Conservation (phyloP, 1,140 invertebrate genomes). For the Oreohelix idahoensis region DNA sequence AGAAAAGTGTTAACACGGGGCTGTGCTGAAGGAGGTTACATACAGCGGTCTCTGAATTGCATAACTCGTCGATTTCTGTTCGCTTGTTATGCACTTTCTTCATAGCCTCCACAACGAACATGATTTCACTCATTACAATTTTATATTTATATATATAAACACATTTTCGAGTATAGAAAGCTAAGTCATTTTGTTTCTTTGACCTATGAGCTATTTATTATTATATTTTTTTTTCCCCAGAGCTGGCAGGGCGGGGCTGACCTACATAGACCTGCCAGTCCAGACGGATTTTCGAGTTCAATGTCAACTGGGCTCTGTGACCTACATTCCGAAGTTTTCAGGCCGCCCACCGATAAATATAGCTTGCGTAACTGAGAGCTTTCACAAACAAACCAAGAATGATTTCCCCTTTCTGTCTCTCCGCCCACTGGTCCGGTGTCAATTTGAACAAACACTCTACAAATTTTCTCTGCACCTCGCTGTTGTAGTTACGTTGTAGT, state of each 20-base stretch:
- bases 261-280: constrained; percentile 25
- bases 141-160: too few species aligned
- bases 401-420: background rate
- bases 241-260: constrained; percentile 16
- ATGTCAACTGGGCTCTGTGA: constrained; percentile 22
- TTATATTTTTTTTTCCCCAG: background rate
- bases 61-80: too few species aligned
- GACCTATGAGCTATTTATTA: too few species aligned
- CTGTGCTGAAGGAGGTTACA: too few species aligned
- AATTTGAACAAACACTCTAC: background rate
- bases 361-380: background rate
- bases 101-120: too few species aligned
- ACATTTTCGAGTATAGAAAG: too few species aligned
- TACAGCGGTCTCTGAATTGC: too few species aligned
- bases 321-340: constrained; percentile 30
- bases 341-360: constrained; percentile 18
- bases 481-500: too few species aligned
- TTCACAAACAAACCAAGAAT: background rate
- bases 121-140: too few species aligned
- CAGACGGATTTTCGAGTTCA: constrained; percentile 26
- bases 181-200: too few species aligned
- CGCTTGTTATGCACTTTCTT: too few species aligned
- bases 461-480: background rate
- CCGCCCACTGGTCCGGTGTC: background rate
- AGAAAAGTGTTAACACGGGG: too few species aligned